These are phyloP conservation scores for Drosophila ustulata DNA, from an alignment of 2,888 invertebrate species.

Conservation along the genomic window DNA sequence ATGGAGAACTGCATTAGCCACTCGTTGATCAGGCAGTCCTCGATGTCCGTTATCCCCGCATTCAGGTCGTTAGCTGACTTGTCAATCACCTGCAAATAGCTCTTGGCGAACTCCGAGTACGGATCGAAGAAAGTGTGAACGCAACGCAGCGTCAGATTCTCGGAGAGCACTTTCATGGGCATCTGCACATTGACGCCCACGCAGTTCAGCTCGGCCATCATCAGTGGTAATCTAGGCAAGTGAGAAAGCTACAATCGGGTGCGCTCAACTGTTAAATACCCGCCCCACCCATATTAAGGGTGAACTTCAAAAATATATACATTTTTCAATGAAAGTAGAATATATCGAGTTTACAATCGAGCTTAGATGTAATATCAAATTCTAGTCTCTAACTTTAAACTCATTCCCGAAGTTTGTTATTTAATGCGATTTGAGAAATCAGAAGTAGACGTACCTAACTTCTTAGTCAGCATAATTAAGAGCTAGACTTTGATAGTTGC, in stretches of 20 bases:
- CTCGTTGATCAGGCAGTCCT: constrained; percentile 67
- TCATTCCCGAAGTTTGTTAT: too few relatives aligned
- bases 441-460: too few relatives aligned
- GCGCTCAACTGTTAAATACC: too few relatives aligned
- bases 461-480: too few relatives aligned
- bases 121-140: constrained; percentile 79
- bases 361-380: too few relatives aligned
- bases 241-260: not conserved
- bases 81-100: constrained; percentile 42
- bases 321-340: too few relatives aligned
- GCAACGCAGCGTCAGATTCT: constrained; percentile 76
- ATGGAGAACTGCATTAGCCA: constrained; percentile 72
- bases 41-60: constrained; percentile 63
- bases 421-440: too few relatives aligned
- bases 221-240: constrained; percentile 59
- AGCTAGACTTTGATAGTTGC: too few relatives aligned
- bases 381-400: too few relatives aligned
- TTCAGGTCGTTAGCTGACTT: constrained; percentile 18
- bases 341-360: too few relatives aligned
- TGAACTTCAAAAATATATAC: too few relatives aligned
- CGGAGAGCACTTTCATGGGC: constrained; percentile 70
- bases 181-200: constrained; percentile 62
- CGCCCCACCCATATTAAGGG: too few relatives aligned
- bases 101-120: constrained; percentile 70
- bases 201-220: constrained; percentile 61